Conservation (phyloP, 2,888 invertebrate genomes). For the Parascotia fuliginaria region DNA sequence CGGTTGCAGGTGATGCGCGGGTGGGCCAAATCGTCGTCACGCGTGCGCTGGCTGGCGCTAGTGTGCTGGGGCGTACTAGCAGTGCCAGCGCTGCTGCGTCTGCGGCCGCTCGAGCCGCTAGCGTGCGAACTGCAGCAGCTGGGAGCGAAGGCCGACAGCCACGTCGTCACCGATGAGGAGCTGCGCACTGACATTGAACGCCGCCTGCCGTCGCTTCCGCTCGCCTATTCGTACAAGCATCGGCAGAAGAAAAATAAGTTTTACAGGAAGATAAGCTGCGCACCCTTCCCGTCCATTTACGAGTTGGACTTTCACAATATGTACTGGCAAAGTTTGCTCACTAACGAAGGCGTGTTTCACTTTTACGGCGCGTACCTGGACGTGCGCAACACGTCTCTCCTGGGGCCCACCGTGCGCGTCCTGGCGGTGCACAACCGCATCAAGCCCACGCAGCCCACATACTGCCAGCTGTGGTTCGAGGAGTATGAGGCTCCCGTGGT, state of each 20-base stretch:
- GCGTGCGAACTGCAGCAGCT: slow-evolving; percentile 61
- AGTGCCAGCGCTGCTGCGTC: slow-evolving; percentile 65
- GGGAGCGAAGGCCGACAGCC: slow-evolving; percentile 60
- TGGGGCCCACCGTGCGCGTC: slow-evolving; percentile 94
- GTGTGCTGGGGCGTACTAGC: slow-evolving; percentile 73
- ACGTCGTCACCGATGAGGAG: slow-evolving; percentile 88
- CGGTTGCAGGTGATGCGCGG: slow-evolving; percentile 75
- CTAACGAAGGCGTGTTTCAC: slow-evolving; percentile 95
- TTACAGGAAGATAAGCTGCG: slow-evolving; percentile 90
- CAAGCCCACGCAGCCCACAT: slow-evolving; percentile 92
- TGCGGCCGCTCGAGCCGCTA: slow-evolving; percentile 50
- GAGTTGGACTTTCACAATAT: slow-evolving; percentile 97
- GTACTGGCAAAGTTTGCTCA: slow-evolving; percentile 95
- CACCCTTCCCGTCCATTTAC: slow-evolving; percentile 94
- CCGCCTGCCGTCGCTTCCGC: slow-evolving; percentile 93
- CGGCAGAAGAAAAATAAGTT: slow-evolving; percentile 91
- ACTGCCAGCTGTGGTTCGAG: slow-evolving; percentile 96
- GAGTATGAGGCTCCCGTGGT: slow-evolving; percentile 92
- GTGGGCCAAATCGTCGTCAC: slow-evolving; percentile 64
- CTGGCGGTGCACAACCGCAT: slow-evolving; percentile 96
- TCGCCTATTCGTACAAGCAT: slow-evolving; percentile 93
- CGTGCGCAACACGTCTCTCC: slow-evolving; percentile 89
- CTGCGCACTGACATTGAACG: slow-evolving; percentile 92
- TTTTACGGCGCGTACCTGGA: slow-evolving; percentile 96
- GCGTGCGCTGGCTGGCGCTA: slow-evolving; percentile 73